Conservation (phyloP, 2,113 vertebrate genomes). For the Mystacornis crossleyi region DNA sequence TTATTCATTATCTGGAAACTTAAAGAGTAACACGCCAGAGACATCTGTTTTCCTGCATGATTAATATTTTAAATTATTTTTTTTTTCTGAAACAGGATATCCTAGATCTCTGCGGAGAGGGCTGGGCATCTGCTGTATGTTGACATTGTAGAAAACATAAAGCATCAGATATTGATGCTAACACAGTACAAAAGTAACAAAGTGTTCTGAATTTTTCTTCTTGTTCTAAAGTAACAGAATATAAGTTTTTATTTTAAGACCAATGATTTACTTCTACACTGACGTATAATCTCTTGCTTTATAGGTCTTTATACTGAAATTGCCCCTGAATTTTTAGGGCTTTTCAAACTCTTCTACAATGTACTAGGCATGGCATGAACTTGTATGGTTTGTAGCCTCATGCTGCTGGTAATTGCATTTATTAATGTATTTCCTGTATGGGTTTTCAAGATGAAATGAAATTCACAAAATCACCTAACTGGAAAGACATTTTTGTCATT, state of each 20-base stretch:
- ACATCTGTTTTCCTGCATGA: background rate
- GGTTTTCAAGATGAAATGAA: background rate
- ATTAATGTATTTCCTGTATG: background rate
- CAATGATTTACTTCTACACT: background rate
- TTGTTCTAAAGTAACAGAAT: background rate
- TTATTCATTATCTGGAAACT: background rate
- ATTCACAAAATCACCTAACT: background rate
- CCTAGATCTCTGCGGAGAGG: background rate
- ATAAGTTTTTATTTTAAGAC: background rate
- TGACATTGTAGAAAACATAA: constrained; percentile 20
- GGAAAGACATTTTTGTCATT: background rate
- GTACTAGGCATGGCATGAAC: background rate
- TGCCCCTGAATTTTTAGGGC: background rate
- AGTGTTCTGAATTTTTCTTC: background rate
- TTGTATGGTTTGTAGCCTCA: background rate
- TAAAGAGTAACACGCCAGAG: background rate
- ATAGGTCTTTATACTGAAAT: background rate
- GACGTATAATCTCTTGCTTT: background rate
- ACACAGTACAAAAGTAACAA: background rate
- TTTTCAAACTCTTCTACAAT: background rate
- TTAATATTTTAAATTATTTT: constrained; percentile 7
- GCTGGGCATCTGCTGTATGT: constrained; percentile 20
- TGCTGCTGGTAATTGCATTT: background rate
- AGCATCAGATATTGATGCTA: background rate
- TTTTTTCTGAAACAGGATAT: background rate